Conservation (phyloP, 2,113 vertebrate species). For the Trogon surrucura region DNA sequence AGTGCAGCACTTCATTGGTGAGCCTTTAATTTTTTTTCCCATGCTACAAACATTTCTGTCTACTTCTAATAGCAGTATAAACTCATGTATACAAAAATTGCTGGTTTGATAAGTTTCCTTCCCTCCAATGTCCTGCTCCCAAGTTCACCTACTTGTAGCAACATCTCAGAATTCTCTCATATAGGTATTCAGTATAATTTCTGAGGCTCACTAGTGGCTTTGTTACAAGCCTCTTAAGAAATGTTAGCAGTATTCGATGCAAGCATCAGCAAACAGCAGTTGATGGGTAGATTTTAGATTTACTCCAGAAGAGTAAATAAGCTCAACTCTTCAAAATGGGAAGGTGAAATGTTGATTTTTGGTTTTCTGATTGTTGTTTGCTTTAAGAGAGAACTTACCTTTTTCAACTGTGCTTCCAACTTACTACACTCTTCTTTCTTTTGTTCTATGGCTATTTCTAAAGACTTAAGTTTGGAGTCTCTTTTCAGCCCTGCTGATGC, state of each 20-base stretch:
- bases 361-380: neutral
- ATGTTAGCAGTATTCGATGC: constrained; percentile 48
- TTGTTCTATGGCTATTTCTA: constrained; percentile 99
- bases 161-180: constrained; percentile 47
- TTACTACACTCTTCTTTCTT: constrained; percentile 99
- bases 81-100: neutral
- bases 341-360: neutral
- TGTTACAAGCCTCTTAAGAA: constrained; percentile 50
- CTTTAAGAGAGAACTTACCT: constrained; percentile 77
- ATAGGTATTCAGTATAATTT: constrained; percentile 41
- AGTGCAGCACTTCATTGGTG: neutral
- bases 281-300: constrained; percentile 44
- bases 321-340: neutral
- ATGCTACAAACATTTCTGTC: constrained; percentile 23
- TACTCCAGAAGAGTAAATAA: constrained; percentile 25
- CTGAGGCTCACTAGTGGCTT: constrained; percentile 55
- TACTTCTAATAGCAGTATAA: neutral
- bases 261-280: constrained; percentile 70
- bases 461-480: constrained; percentile 97
- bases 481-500: constrained; percentile 96
- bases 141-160: constrained; percentile 10
- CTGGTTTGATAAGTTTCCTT: neutral
- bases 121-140: neutral
- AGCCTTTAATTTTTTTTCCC: neutral
- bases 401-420: constrained; percentile 96